These are phyloP conservation scores for Sibirionetta formosa DNA, from an alignment of 2,797 vertebrate species.

Conservation along the genomic window DNA sequence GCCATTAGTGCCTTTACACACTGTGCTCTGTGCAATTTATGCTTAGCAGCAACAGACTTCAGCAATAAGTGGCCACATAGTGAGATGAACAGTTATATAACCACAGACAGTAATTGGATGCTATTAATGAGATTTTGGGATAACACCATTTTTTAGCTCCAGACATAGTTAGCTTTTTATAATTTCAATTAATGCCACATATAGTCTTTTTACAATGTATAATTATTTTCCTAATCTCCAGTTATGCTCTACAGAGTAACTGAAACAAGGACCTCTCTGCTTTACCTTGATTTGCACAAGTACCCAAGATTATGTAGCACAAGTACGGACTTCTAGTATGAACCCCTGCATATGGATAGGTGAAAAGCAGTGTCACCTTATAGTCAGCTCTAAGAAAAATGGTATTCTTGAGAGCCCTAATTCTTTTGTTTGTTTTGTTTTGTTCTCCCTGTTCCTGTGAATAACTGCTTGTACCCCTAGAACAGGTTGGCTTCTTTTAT, in stretches of 20 bases:
- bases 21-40: conserved; percentile 41
- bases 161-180: conserved; percentile 20
- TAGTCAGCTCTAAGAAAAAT: not conserved
- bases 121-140: conserved; percentile 59
- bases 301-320: not conserved
- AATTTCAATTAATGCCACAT: not conserved
- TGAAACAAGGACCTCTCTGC: not conserved
- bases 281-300: not conserved
- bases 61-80: conserved; percentile 46
- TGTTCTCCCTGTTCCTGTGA: not conserved
- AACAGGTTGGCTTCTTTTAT: not conserved
- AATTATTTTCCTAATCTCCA: conserved; percentile 42
- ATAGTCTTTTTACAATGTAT: not conserved
- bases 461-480: not conserved
- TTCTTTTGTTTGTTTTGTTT: not conserved
- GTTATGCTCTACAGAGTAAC: not conserved
- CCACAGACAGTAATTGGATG: conserved; percentile 29
- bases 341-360: not conserved
- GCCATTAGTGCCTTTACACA: conserved; percentile 48
- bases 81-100: conserved; percentile 48
- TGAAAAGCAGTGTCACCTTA: not conserved
- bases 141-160: conserved; percentile 45
- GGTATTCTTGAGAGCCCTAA: not conserved
- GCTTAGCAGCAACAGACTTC: conserved; percentile 35
- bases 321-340: not conserved